Evolutionary conservation across 2,797 vertebrate species (phyloP).

Genomic region (Acrossocheilus wenchowensis): DNA sequence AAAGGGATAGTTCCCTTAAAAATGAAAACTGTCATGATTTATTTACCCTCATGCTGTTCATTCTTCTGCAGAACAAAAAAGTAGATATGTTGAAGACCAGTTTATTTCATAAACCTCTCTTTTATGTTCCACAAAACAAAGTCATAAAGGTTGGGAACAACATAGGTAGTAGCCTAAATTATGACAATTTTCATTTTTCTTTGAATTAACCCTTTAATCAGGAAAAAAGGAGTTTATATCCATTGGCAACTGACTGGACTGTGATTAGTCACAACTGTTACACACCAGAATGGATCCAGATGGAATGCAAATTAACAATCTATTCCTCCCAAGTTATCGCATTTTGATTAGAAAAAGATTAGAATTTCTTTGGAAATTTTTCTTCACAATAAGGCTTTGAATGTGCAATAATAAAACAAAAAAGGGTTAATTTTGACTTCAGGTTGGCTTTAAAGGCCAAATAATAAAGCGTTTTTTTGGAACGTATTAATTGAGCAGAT

Average conservation of each 20-base stretch:
- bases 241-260: background rate
- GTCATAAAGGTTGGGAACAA: background rate
- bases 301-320: too few species aligned
- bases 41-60: background rate
- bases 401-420: background rate
- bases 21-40: rapidly evolving
- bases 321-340: background rate
- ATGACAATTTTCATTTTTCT: background rate
- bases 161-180: background rate
- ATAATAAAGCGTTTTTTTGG: background rate
- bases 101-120: background rate
- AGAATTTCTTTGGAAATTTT: background rate
- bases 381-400: background rate
- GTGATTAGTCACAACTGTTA: background rate
- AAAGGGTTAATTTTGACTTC: too few species aligned
- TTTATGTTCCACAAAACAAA: background rate
- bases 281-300: background rate
- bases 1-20: background rate
- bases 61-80: background rate
- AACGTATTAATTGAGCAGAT: background rate
- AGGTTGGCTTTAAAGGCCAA: background rate
- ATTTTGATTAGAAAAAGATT: background rate
- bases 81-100: background rate
- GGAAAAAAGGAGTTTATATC: background rate
- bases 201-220: background rate